These are phyloP conservation scores for Leptopilina syphax DNA, from an alignment of 2,888 invertebrate genomes.

Conservation along the genomic window DNA sequence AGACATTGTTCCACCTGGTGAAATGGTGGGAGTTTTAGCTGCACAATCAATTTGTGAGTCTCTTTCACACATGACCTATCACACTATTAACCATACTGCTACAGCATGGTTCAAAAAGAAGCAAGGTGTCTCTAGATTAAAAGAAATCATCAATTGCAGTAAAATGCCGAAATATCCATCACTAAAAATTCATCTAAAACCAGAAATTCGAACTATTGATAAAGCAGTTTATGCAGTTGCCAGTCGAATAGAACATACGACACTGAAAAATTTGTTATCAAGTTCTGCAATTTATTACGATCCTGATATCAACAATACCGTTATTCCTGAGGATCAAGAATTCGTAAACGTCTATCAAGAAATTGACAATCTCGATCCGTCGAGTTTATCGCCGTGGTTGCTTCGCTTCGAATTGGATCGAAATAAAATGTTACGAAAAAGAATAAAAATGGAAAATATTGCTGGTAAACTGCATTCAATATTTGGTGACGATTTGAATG, in stretches of 20 bases:
- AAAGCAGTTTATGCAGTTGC: conserved; percentile 87
- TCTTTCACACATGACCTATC: conserved; percentile 95
- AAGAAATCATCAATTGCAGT: conserved; percentile 98
- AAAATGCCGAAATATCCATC: conserved; percentile 99
- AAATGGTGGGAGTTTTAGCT: conserved; percentile 99
- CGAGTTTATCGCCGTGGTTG: conserved; percentile 98
- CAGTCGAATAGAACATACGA: conserved; percentile 98
- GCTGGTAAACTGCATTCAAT: conserved; percentile 98
- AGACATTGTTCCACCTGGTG: conserved; percentile 95
- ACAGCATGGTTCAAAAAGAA: conserved; percentile 99
- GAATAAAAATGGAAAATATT: conserved; percentile 99
- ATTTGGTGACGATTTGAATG: conserved; percentile 99
- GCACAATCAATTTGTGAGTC: conserved; percentile 97
- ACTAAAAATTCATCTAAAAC: conserved; percentile 97
- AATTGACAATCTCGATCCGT: conserved; percentile 99
- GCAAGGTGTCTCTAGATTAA: conserved; percentile 97
- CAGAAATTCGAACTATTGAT: conserved; percentile 97
- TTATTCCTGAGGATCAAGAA: conserved; percentile 99
- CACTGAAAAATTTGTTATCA: conserved; percentile 96
- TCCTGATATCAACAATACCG: conserved; percentile 98
- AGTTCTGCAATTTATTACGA: conserved; percentile 99
- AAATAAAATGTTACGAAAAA: conserved; percentile 99
- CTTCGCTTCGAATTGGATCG: conserved; percentile 98
- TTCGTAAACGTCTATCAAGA: conserved; percentile 99
- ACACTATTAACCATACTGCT: conserved; percentile 99